Conservation (phyloP, 2,113 vertebrate genomes). For the Suncus etruscus region DNA sequence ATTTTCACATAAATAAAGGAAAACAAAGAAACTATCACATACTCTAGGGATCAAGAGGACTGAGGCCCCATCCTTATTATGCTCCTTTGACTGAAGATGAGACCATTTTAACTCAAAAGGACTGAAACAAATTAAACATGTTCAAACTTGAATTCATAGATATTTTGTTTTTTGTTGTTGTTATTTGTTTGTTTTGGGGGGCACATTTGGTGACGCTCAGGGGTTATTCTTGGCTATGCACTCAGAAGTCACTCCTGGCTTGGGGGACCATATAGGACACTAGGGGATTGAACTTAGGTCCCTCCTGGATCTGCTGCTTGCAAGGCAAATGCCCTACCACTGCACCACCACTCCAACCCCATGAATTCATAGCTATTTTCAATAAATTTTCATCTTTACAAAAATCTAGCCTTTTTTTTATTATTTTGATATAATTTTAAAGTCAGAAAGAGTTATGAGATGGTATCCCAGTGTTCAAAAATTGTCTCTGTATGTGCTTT, state of each 20-base stretch:
- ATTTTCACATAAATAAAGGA: conserved; percentile 40
- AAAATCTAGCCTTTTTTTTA: conserved; percentile 1
- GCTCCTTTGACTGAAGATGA: background rate
- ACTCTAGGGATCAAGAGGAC: background rate
- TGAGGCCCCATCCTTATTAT: background rate
- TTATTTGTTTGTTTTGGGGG: too few species aligned
- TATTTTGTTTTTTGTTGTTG: too few species aligned
- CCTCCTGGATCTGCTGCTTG: too few species aligned
- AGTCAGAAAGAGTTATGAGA: conserved; percentile 27
- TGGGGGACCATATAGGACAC: too few species aligned
- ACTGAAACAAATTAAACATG: conserved; percentile 44
- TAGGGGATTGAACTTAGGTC: too few species aligned
- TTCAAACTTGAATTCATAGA: too few species aligned
- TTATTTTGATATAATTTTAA: conserved; percentile 44
- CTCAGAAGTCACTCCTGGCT: too few species aligned
- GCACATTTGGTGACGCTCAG: too few species aligned
- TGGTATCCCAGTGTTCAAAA: too few species aligned
- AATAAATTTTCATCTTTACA: background rate
- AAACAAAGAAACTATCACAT: conserved; percentile 20
- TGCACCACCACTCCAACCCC: background rate
- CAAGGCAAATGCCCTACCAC: too few species aligned
- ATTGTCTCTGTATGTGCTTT: conserved; percentile 5
- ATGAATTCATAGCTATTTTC: conserved; percentile 12
- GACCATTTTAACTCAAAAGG: background rate
- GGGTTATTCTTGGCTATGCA: too few species aligned